Conservation (phyloP, 2,113 vertebrate species). For the Ochotona princeps region DNA sequence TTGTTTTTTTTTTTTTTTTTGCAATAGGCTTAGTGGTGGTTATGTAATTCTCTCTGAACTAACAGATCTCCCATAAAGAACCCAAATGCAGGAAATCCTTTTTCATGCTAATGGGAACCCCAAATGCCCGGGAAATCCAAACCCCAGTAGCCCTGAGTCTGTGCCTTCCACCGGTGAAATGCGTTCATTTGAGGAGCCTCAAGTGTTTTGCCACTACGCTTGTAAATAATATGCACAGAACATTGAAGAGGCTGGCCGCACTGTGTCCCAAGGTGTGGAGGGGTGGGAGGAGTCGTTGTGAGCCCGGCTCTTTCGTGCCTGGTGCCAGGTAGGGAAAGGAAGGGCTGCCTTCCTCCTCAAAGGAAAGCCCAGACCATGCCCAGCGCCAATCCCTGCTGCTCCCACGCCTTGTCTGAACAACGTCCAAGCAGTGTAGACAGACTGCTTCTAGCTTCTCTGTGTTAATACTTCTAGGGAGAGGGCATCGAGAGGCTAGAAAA, state of each 20-base stretch:
- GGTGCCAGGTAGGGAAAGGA: fast-evolving
- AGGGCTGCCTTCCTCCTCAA: fast-evolving
- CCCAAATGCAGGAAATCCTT: background rate
- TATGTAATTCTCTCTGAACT: conserved; percentile 55
- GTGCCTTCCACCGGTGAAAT: background rate
- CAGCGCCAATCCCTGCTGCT: no score
- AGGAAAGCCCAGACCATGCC: background rate
- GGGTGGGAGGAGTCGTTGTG: background rate
- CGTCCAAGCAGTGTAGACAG: background rate
- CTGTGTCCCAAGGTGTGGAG: background rate
- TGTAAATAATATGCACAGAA: background rate
- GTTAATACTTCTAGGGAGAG: background rate
- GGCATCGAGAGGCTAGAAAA: background rate
- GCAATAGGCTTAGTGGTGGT: background rate
- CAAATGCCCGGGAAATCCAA: background rate
- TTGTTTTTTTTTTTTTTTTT: background rate
- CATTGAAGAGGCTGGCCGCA: background rate
- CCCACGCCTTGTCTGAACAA: no score
- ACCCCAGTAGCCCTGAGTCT: background rate
- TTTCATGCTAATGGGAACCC: background rate
- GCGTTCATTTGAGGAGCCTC: background rate
- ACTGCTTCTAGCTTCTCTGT: background rate
- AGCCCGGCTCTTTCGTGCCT: background rate
- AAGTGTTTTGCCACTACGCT: background rate
- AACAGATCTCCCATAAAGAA: background rate